phyloP scores from a whole-genome alignment of 2,797 vertebrate species.

The Xiphophorus birchmanni region DNA sequence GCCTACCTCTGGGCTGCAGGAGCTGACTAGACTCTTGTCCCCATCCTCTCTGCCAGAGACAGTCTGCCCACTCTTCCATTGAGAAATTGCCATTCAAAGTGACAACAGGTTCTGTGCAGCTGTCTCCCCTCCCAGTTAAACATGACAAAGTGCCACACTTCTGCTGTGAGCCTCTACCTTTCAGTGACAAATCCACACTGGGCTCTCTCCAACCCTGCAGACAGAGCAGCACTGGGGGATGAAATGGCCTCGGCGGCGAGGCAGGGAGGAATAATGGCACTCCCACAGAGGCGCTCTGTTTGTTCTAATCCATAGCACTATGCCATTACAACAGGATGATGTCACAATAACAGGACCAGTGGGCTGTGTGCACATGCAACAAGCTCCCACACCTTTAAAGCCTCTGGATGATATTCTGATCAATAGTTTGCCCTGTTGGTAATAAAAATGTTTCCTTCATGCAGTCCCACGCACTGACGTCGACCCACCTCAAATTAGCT shows the following conservation, averaged over 20 bases:
- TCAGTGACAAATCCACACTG: neutral
- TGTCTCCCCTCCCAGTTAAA: neutral
- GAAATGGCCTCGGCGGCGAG: neutral
- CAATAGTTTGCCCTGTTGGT: neutral
- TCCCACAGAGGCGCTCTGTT: neutral
- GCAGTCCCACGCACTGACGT: neutral
- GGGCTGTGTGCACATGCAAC: neutral
- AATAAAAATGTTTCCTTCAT: neutral
- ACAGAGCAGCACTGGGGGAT: neutral
- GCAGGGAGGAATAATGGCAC: neutral
- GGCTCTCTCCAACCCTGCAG: neutral
- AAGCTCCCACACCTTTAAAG: neutral
- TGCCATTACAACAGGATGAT: neutral
- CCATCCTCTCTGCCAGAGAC: neutral
- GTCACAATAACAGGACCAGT: neutral
- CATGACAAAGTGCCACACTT: neutral
- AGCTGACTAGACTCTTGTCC: neutral
- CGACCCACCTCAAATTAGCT: neutral
- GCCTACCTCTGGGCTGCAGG: neutral
- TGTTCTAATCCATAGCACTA: neutral
- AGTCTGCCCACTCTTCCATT: neutral
- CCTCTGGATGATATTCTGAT: neutral
- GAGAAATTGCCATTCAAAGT: neutral
- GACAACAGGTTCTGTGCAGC: conserved; percentile 6
- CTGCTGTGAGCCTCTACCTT: neutral